These are phyloP conservation scores for Nothocercus nigrocapillus DNA, from an alignment of 2,113 vertebrate species.

Conservation along the genomic window DNA sequence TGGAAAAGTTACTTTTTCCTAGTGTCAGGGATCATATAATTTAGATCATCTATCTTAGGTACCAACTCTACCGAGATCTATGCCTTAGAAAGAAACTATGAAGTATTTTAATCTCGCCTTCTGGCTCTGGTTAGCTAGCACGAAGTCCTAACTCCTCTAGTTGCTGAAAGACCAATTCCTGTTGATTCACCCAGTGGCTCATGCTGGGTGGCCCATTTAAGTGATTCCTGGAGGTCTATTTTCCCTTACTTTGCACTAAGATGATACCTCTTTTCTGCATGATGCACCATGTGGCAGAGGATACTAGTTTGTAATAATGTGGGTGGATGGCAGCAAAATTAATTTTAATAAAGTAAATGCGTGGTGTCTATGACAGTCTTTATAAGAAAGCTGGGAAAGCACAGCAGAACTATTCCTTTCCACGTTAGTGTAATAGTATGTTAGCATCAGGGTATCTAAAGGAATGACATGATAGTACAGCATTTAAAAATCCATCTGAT, in stretches of 20 bases:
- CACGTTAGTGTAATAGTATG: not conserved
- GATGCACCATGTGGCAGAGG: not conserved
- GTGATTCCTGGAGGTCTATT: not conserved
- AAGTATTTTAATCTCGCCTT: fast-evolving
- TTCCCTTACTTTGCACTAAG: not conserved
- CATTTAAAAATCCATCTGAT: slow-evolving; percentile 6
- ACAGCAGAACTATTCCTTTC: not conserved
- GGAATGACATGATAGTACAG: not conserved
- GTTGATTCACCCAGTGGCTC: not conserved
- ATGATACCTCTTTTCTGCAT: not conserved
- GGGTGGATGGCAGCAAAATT: not conserved
- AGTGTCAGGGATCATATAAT: not conserved
- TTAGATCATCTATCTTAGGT: not conserved
- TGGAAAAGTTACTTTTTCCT: not conserved
- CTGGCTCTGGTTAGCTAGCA: not conserved
- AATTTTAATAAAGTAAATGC: not conserved
- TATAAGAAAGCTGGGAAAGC: not conserved
- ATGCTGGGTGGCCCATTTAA: not conserved
- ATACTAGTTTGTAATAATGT: not conserved
- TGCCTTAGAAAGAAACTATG: not conserved
- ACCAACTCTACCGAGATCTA: not conserved
- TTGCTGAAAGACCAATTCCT: not conserved
- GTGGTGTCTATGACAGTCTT: not conserved
- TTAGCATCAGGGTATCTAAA: not conserved
- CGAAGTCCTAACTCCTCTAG: not conserved